Conservation (phyloP, 2,888 invertebrate species). For the Drosophila tanythrix region DNA sequence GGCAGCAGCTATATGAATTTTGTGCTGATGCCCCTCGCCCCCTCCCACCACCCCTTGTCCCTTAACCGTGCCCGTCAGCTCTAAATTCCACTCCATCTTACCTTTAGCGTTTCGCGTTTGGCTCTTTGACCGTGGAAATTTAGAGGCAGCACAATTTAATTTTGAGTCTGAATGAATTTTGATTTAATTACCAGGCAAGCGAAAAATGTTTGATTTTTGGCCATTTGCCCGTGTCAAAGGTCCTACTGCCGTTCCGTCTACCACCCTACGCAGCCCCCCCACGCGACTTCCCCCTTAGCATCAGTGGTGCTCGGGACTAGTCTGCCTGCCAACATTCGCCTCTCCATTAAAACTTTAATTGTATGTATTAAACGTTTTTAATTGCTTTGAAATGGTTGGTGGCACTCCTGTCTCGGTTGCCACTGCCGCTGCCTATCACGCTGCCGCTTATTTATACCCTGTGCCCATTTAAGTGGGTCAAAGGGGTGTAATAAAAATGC, state of each 20-base stretch:
- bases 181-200: constrained; percentile 57
- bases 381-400: constrained; percentile 56
- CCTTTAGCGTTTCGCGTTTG: background rate
- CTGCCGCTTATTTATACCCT: constrained; percentile 22
- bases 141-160: constrained; percentile 58
- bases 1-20: constrained; percentile 25
- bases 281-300: background rate
- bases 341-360: constrained; percentile 72
- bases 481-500: constrained; percentile 12
- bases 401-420: constrained; percentile 49
- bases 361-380: constrained; percentile 65
- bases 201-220: constrained; percentile 60
- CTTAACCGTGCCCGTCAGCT: too few species aligned
- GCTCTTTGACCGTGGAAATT: constrained; percentile 25
- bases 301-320: background rate
- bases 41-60: background rate
- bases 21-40: background rate
- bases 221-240: constrained; percentile 11
- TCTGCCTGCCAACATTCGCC: constrained; percentile 17
- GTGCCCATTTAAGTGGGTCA: constrained; percentile 8
- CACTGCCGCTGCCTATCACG: constrained; percentile 29
- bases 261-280: background rate
- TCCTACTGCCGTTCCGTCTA: background rate
- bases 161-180: constrained; percentile 55
- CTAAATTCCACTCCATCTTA: constrained; percentile 4